Conservation (phyloP, 2,113 vertebrate species). For the Pygoscelis adeliae region DNA sequence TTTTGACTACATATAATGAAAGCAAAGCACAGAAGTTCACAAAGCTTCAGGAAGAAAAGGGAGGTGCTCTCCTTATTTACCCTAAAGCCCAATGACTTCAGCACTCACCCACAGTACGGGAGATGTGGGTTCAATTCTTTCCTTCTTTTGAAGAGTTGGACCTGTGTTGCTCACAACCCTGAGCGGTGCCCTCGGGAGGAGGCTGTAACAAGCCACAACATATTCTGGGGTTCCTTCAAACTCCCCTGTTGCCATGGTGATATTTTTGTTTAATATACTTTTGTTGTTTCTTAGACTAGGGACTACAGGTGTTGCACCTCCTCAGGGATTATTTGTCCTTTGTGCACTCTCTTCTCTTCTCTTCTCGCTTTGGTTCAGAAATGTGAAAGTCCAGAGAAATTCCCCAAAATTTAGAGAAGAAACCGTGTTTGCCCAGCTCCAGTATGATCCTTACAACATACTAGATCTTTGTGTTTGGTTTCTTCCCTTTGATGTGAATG, state of each 20-base stretch:
- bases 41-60: not conserved
- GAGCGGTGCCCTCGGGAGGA: not conserved
- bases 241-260: not conserved
- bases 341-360: not conserved
- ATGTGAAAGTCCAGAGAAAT: not conserved
- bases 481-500: constrained; percentile 46
- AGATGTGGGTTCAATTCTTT: not conserved
- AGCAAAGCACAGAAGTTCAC: not conserved
- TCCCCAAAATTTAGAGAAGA: not conserved
- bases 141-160: not conserved
- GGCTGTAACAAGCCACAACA: constrained; percentile 20
- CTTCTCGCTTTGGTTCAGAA: not conserved
- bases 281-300: not conserved
- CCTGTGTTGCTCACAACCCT: not conserved
- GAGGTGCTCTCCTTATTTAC: not conserved
- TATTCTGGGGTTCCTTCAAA: not conserved
- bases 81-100: not conserved
- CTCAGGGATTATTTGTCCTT: not conserved
- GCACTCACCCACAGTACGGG: not conserved
- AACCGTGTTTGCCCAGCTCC: not conserved
- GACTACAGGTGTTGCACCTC: not conserved
- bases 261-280: not conserved
- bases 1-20: not conserved
- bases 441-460: not conserved
- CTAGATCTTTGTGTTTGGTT: not conserved